A percentile compares a stretch with the other conserved stretches of the same genome.
These are phyloP conservation scores for Anadara kagoshimensis DNA, from an alignment of 1,140 invertebrate species.

Conservation along the genomic window DNA sequence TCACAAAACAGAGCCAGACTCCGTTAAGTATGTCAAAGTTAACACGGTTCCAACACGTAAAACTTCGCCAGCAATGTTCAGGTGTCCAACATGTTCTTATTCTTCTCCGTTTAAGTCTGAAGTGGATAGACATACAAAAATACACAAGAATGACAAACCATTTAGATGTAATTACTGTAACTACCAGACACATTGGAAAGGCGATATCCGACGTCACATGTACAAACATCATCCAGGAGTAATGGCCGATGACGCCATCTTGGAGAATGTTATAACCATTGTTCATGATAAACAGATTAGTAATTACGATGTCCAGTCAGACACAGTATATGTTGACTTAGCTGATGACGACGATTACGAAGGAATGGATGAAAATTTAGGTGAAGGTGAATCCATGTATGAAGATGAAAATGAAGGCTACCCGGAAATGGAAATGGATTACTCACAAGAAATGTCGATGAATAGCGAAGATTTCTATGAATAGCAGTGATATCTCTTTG, in stretches of 20 bases:
- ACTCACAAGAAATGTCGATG: background rate
- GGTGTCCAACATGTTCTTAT: slow-evolving; percentile 65
- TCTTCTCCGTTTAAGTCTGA: slow-evolving; percentile 64
- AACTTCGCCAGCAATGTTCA: slow-evolving; percentile 61
- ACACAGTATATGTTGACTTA: background rate
- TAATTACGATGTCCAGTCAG: background rate
- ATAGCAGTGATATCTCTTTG: background rate
- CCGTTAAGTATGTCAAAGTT: slow-evolving; percentile 55
- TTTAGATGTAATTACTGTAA: slow-evolving; percentile 68
- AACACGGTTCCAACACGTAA: slow-evolving; percentile 58
- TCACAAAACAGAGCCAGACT: slow-evolving; percentile 61
- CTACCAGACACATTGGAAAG: slow-evolving; percentile 74
- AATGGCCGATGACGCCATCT: slow-evolving; percentile 40
- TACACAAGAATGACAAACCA: slow-evolving; percentile 68
- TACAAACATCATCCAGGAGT: slow-evolving; percentile 71
- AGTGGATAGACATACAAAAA: slow-evolving; percentile 62
- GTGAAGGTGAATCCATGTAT: background rate
- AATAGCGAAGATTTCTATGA: background rate
- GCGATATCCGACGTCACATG: slow-evolving; percentile 74
- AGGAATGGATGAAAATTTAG: slow-evolving; percentile 14
- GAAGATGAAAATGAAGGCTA: background rate
- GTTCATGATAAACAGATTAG: slow-evolving; percentile 18
- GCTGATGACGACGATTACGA: slow-evolving; percentile 2
- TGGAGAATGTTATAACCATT: slow-evolving; percentile 51
- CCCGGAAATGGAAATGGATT: slow-evolving; percentile 3